Evolutionary conservation across 2,113 vertebrate genomes (phyloP).

Genomic region (Bostrychus sinensis): DNA sequence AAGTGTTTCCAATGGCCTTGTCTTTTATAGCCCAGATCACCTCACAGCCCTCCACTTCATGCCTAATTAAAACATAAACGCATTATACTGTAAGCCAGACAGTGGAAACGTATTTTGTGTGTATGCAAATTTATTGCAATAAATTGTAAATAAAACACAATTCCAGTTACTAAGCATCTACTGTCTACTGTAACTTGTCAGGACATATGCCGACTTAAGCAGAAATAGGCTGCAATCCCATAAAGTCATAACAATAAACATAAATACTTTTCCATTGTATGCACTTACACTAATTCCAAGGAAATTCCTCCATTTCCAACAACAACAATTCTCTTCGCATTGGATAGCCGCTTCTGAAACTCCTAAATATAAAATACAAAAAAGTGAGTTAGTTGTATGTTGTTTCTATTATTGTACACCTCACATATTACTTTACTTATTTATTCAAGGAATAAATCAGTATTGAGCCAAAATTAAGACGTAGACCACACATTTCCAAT

Average conservation of each 20-base stretch:
- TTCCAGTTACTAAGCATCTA: neutral
- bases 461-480: too few relatives aligned
- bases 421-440: too few relatives aligned
- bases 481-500: too few relatives aligned
- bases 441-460: too few relatives aligned
- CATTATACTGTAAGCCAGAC: neutral
- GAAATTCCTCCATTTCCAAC: conserved; percentile 97
- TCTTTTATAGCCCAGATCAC: conserved; percentile 97
- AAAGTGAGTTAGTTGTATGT: too few relatives aligned
- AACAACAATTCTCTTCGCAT: conserved; percentile 88
- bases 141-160: neutral
- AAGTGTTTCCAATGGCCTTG: conserved; percentile 94
- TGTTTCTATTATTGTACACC: too few relatives aligned
- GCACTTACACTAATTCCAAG: conserved; percentile 92
- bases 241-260: neutral
- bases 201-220: too few relatives aligned
- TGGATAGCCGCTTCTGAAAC: conserved; percentile 88
- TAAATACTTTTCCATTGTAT: too few relatives aligned
- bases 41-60: conserved; percentile 92
- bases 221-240: too few relatives aligned
- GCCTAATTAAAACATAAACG: conserved; percentile 56
- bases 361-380: conserved; percentile 82
- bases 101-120: neutral
- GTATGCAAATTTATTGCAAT: neutral
- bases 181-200: too few relatives aligned